Evolutionary conservation across 2,888 invertebrate genomes (phyloP), one percentile per base, ranked within the genome.

Genomic region (Philopedon plagiatum): DNA sequence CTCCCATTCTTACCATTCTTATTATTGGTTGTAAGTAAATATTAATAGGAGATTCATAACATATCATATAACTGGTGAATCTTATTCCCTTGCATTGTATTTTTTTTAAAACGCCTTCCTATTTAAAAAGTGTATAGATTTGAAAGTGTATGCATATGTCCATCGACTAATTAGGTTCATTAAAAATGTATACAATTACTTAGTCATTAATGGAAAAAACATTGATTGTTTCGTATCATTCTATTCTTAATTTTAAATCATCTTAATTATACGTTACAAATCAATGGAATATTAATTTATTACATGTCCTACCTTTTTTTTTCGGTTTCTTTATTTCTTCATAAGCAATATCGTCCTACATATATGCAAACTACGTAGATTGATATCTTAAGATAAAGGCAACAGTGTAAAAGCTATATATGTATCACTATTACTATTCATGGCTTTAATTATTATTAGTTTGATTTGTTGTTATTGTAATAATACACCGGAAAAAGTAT

Each of bases 281-380:
- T 29, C 29, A 29, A 29, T 54, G 29, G 9, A 54, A 15, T 29
- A 18, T 54, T 54, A 29, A 54, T 54, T 54, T 8, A 54, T 29
- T 54, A 29, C 15, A 18, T 29, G 51, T 8, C 29, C 23, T 9
- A 3, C 7, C 41, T 41, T 58, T 58, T 58, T 58, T 58, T 39
- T 29, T 15, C 8, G 7, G 15, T 57, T 57, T 39, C 37, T 57
- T 58, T 41, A 23, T 26, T 37, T 41, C 18, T 23, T 15, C 26
- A 23, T 26, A 58, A 39, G 23, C 58, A 58, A 58, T 58, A 41
- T 58, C 58, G 21, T 58, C 58, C 58, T 23, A 58, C 58, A 26
- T 15, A 26, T 39, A 58, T 58, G 37, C 58, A 58, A 58, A 58
- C 39, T 23, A n/a, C n/a, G n/a, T n/a, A 58, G 41, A 58, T 39